These are phyloP conservation scores for Pomacea canaliculata DNA, from an alignment of 2,888 invertebrate genomes.

Conservation along the genomic window DNA sequence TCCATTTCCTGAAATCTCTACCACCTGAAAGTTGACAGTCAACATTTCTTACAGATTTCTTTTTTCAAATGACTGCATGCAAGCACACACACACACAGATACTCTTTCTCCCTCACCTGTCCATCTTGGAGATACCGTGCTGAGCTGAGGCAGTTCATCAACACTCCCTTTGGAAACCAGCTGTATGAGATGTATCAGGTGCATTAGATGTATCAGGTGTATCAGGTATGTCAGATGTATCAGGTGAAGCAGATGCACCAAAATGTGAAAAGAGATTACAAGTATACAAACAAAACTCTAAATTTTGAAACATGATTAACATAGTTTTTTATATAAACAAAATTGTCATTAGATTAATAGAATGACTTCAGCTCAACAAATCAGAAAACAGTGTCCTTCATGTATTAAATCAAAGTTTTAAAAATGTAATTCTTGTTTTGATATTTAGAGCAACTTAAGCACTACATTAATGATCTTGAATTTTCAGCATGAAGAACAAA, in stretches of 20 bases:
- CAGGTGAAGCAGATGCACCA: neutral
- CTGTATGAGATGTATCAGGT: conserved; percentile 71
- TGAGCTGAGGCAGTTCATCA: conserved; percentile 88
- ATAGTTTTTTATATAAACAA: too few species aligned
- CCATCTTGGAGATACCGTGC: conserved; percentile 89
- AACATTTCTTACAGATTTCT: neutral
- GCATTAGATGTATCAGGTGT: neutral
- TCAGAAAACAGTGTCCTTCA: too few species aligned
- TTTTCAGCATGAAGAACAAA: too few species aligned
- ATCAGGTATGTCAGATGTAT: neutral
- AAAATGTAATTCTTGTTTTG: too few species aligned
- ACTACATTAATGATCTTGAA: too few species aligned
- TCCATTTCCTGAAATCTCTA: conserved; percentile 90
- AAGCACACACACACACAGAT: neutral
- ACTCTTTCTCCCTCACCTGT: conserved; percentile 73
- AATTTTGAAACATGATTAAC: too few species aligned
- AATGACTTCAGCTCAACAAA: too few species aligned
- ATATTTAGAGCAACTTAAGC: too few species aligned
- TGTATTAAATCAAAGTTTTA: too few species aligned
- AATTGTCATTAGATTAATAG: too few species aligned
- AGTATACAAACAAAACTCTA: too few species aligned
- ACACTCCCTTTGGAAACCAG: conserved; percentile 95
- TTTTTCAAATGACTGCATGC: neutral
- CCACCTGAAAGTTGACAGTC: conserved; percentile 74
- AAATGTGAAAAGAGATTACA: too few species aligned